Base-by-base conservation (phyloP, 2,113 vertebrate genomes). In the Labeo rohita region DNA sequence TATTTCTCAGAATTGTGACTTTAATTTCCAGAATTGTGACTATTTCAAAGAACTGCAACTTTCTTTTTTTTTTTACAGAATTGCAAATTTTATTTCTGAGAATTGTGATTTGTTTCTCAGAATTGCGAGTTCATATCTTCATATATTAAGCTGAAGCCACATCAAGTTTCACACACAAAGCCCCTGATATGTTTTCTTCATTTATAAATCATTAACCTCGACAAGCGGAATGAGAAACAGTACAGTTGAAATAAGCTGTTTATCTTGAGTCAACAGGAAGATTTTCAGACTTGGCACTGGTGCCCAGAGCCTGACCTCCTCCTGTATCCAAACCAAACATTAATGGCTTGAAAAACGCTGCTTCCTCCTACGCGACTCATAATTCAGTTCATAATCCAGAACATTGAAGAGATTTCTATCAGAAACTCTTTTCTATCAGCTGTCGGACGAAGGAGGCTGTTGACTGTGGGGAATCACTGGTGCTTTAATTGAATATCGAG, bases 271-370 rank as follows among this genome's bases (percentile, higher is more conserved):
- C 79, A 49, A 66, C 43, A 50, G 34, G 36, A 73, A 16, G 36
- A 59, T 74, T 43, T 74, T 16, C 68, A 84, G 82, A 45, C 68
- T 72, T 84, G 47, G 34, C 47, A 82, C 50, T 9, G 28, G 43
- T 82, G 34, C 47, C 18, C 82, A 74, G 3, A 73, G 49, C n/a
- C 65, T 74, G 82, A 74, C 82, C 66, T 45, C 43, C 82, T 84
- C 34, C 63, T 52, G 65, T 39, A 50, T 83, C 80, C 82, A 72
- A 84, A 45, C 68, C 82, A 82, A 70, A 82, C 45, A 82, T 11
- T 59, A 84, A 84, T 74, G 82, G 68, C 39, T 83, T 70, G 65
- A 83, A 54, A 52, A 70, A 70, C 50, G 47, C 65, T 23, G 21
- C 50, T 84, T 73, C 21, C 12, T 56, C 82, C 21, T 49, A 56